Conservation (phyloP, 1,140 invertebrate species). For the Thalassaphorura encarpata region DNA sequence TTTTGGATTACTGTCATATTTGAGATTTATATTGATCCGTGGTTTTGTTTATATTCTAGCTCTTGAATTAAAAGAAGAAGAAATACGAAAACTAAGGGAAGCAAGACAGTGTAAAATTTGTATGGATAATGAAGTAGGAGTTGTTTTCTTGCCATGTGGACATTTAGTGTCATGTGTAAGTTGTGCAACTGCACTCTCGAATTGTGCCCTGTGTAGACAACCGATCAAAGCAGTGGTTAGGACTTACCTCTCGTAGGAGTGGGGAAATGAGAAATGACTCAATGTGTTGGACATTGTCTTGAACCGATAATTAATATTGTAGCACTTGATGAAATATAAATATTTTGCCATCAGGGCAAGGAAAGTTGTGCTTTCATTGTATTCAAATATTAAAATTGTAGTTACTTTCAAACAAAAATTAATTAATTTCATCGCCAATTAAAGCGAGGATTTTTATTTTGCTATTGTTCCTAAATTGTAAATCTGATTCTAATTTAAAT, state of each 20-base stretch:
- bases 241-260: constrained; percentile 45
- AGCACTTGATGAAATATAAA: background rate
- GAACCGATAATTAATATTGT: background rate
- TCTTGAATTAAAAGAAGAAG: constrained; percentile 54
- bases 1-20: background rate
- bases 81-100: constrained; percentile 69
- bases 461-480: too few relatives aligned
- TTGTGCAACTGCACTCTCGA: constrained; percentile 65
- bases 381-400: background rate
- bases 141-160: constrained; percentile 83
- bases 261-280: background rate
- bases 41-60: background rate
- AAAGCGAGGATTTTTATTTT: background rate
- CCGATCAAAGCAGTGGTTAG: constrained; percentile 59
- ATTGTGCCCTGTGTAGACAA: constrained; percentile 71
- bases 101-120: constrained; percentile 85
- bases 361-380: background rate
- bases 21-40: background rate
- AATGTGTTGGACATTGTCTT: background rate
- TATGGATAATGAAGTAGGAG: constrained; percentile 74
- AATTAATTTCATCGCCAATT: background rate
- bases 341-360: background rate
- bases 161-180: constrained; percentile 75
- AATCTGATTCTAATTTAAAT: background rate
- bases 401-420: background rate